Conservation (phyloP, 35 echinoderm and acorn worm genomes). For the Diadema setosum region DNA sequence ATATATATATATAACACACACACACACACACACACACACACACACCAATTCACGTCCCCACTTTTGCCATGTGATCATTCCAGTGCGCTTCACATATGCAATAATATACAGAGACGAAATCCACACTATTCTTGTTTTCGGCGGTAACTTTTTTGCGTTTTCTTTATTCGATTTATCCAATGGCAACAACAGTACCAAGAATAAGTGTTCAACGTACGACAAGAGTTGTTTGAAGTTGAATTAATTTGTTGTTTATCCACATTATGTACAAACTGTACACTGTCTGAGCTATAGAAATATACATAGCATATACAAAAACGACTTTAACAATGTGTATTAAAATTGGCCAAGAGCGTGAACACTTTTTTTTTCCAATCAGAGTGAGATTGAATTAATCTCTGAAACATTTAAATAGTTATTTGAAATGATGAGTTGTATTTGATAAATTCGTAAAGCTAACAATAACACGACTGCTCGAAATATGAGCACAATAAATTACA, state of each 20-base stretch:
- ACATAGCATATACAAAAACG: constrained; percentile 74
- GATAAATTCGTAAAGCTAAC: constrained; percentile 11
- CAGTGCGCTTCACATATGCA: neutral
- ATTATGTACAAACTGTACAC: constrained; percentile 69
- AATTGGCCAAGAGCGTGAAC: constrained; percentile 22
- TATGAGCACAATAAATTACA: constrained; percentile 63
- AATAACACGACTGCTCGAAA: constrained; percentile 7
- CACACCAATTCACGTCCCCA: too few relatives aligned
- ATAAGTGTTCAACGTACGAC: constrained; percentile 22
- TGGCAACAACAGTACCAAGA: constrained; percentile 50
- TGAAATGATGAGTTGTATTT: constrained; percentile 12
- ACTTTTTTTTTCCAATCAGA: neutral
- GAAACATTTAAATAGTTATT: constrained; percentile 7
- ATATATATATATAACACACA: too few relatives aligned
- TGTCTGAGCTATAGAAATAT: constrained; percentile 63
- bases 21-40: too few relatives aligned
- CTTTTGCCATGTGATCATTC: too few relatives aligned
- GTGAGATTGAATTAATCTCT: neutral
- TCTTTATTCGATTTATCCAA: constrained; percentile 39
- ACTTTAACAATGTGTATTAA: constrained; percentile 18
- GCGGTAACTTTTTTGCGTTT: constrained; percentile 30
- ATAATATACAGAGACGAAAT: neutral
- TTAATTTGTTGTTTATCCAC: constrained; percentile 36
- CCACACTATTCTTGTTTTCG: neutral
- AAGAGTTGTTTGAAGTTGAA: constrained; percentile 21